Evolutionary conservation across 2,888 invertebrate genomes (phyloP), one percentile per base, ranked within the genome.

Genomic region (Neocrepidodera transversa): DNA sequence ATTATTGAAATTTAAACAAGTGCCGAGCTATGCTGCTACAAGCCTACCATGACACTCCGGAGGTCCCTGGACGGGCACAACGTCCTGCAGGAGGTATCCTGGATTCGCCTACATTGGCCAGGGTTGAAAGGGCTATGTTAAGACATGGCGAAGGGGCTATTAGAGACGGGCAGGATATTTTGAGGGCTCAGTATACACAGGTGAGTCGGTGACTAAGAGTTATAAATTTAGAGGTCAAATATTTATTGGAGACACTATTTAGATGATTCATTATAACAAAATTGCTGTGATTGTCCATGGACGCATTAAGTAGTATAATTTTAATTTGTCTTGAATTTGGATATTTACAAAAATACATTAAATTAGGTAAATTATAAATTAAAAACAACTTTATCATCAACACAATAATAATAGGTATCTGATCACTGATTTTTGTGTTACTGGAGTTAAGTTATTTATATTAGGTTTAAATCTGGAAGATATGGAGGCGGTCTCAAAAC

Each of bases 81-180:
- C 67, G 63, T 43, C 63, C 60, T 50, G 58, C 61, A 32, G 80
- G 82, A 60, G 83, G 84, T 54, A 82, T 85, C 66, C 78, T 85
- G 71, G 85, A 85, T 74, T 85, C 85, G 63, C 85, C 85, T 65
- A 84, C 84, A 65, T 78, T 85, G 71, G 85, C 84, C 62, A 79
- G 85, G 68, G 85, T 85, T 59, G 84, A 85, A 76, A 81, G 85
- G 70, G 85, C 85, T 40, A 81, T 84, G 67, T 73, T 84, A 65
- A 78, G 84, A 58, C 80, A 84, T 67, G 84, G 84, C 68, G 83
- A 78, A 60, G 78, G 77, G 48, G 61, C 70, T 50, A 71, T 73
- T 50, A 67, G 77, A 54, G 75, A 77, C 61, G 72, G 70, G 49
- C 74, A 74, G 58, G 70, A 73, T 54, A 64, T 74, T 17, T 68